Conservation (phyloP, 2,888 invertebrate species). For the Chironomus riparius region DNA sequence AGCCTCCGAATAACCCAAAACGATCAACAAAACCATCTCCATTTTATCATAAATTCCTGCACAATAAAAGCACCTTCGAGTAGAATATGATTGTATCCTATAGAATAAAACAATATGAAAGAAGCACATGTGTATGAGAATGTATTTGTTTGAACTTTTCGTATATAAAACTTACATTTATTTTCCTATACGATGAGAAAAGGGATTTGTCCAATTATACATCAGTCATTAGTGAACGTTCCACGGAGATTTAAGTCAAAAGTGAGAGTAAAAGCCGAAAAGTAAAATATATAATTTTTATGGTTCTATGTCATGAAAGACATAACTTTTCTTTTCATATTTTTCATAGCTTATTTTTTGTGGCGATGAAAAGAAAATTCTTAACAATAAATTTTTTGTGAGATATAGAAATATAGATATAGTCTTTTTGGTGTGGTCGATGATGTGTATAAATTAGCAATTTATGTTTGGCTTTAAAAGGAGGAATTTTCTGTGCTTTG, state of each 20-base stretch:
- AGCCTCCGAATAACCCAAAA: no score
- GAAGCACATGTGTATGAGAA: no score
- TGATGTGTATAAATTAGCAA: neutral
- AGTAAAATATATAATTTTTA: neutral
- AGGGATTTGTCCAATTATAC: constrained; percentile 11
- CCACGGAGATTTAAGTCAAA: neutral
- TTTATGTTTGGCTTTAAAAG: neutral
- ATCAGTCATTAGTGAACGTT: constrained; percentile 16
- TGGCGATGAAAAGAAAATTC: neutral
- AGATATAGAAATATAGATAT: neutral
- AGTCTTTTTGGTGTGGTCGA: neutral
- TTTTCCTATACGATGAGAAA: neutral
- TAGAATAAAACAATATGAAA: no score
- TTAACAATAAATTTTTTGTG: neutral
- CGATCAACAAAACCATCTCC: no score
- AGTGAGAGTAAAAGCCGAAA: neutral
- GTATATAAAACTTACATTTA: no score
- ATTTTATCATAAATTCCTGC: no score
- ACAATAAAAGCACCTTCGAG: no score
- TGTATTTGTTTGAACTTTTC: no score
- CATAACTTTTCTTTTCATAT: neutral
- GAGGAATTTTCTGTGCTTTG: neutral
- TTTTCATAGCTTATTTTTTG: neutral
- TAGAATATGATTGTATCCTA: no score
- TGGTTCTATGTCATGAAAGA: constrained; percentile 10